These are phyloP conservation scores for Trichechus manatus DNA, from an alignment of 2,113 vertebrate species.

Conservation along the genomic window DNA sequence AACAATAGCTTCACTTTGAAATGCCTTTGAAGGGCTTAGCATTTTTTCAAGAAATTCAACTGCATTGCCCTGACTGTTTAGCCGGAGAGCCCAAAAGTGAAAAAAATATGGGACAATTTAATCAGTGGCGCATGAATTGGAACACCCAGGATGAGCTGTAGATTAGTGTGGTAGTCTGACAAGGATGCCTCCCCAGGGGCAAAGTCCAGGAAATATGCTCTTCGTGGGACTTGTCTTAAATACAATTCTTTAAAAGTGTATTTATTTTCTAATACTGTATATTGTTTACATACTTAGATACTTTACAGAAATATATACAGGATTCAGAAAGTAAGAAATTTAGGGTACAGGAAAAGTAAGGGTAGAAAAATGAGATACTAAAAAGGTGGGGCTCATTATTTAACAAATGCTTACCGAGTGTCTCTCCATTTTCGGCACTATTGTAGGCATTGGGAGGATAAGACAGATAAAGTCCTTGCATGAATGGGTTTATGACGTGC, in stretches of 20 bases:
- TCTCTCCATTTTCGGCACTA: neutral
- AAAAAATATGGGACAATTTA: neutral
- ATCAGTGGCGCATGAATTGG: neutral
- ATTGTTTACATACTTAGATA: neutral
- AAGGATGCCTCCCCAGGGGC: neutral
- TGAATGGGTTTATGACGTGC: neutral
- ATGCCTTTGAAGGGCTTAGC: neutral
- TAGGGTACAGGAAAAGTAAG: neutral
- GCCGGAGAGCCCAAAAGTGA: neutral
- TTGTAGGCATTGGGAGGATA: neutral
- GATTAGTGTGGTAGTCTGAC: neutral
- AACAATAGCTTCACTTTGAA: neutral
- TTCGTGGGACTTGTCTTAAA: neutral
- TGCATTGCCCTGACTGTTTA: neutral
- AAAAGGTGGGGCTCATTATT: neutral
- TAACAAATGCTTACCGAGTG: neutral
- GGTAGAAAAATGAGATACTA: neutral
- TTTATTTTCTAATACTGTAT: neutral
- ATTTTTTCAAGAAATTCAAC: constrained; percentile 4
- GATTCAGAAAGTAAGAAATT: constrained; percentile 33
- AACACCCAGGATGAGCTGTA: neutral
- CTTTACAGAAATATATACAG: neutral
- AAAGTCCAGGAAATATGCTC: neutral
- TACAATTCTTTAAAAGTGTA: neutral
- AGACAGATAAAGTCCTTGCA: neutral